Conservation (phyloP, 2,113 vertebrate species). For the Piaya cayana region DNA sequence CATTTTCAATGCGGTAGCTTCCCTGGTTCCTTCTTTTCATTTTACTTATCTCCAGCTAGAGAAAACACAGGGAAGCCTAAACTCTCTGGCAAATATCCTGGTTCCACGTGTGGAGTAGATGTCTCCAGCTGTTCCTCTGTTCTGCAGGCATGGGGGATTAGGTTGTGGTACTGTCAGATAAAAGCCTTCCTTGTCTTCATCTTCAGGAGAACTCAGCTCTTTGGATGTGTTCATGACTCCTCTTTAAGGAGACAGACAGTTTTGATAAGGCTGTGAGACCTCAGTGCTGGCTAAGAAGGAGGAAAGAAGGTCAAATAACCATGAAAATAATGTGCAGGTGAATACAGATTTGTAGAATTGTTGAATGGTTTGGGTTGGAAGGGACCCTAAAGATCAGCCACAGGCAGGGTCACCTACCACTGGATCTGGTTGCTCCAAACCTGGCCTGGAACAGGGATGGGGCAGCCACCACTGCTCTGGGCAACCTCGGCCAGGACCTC, state of each 20-base stretch:
- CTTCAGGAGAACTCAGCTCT: background rate
- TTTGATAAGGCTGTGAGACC: background rate
- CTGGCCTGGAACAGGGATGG: too few relatives aligned
- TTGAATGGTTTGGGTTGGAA: too few relatives aligned
- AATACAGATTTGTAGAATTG: background rate
- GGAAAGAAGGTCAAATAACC: background rate
- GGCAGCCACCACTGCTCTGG: too few relatives aligned
- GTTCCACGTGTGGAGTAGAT: background rate
- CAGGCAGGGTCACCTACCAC: too few relatives aligned
- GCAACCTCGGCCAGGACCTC: too few relatives aligned
- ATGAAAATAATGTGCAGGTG: background rate
- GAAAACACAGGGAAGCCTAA: background rate
- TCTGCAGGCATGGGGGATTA: background rate
- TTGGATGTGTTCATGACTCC: fast-evolving
- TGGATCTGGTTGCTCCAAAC: too few relatives aligned
- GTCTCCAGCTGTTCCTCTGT: background rate
- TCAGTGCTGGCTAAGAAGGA: background rate
- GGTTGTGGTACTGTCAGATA: background rate
- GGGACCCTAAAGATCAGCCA: too few relatives aligned
- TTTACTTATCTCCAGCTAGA: background rate
- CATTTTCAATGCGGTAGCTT: background rate
- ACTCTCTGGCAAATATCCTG: background rate
- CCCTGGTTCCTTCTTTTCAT: background rate
- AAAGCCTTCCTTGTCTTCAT: background rate
- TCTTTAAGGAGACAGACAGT: background rate